Conservation (phyloP, 2,888 invertebrate species). For the Heliconius charithonia region DNA sequence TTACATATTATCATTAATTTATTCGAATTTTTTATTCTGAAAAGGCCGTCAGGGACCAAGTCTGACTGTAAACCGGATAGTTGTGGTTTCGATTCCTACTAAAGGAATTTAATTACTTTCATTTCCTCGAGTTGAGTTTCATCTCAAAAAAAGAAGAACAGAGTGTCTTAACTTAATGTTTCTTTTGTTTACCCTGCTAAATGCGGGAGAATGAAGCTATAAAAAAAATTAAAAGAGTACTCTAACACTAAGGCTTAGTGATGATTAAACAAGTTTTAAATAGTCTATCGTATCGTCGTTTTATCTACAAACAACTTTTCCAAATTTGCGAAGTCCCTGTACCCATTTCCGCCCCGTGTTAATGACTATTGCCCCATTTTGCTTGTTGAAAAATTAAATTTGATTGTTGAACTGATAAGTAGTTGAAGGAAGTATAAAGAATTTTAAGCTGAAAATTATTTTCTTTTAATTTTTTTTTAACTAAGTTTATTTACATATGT, state of each 20-base stretch:
- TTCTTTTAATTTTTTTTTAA: background rate
- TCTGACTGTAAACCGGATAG: too few relatives aligned
- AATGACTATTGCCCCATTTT: background rate
- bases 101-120: too few relatives aligned
- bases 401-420: background rate
- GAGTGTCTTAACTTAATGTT: background rate
- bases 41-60: too few relatives aligned
- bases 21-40: too few relatives aligned
- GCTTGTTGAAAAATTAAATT: background rate
- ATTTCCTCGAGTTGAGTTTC: background rate
- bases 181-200: background rate
- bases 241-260: too few relatives aligned
- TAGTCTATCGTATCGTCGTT: background rate
- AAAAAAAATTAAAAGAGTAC: too few relatives aligned
- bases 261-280: background rate
- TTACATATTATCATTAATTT: too few relatives aligned
- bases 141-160: background rate
- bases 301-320: background rate
- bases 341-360: background rate
- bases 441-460: background rate
- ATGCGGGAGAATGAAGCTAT: background rate
- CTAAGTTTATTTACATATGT: too few relatives aligned
- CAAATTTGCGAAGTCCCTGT: background rate
- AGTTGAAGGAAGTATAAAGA: background rate
- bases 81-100: too few relatives aligned